Base-by-base conservation (phyloP, 1,140 invertebrate species). In the Himalopsyche phryganea region DNA sequence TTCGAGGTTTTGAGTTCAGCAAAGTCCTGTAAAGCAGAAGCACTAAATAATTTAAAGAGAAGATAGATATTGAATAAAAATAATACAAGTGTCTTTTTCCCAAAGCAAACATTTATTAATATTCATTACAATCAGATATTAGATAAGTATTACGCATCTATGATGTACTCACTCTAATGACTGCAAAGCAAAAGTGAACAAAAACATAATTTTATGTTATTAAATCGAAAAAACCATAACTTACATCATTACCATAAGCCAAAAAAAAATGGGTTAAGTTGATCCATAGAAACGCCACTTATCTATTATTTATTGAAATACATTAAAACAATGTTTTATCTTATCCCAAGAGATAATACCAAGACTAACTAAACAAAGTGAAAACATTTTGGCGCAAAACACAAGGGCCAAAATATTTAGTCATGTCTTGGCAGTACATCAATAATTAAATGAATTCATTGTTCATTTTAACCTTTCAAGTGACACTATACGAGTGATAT, bases 391-490 rank as follows among this genome's bases (percentile, higher is more conserved):
- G 65, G 58, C 64, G 66, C 28, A 35, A 13, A 36, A 68, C 58
- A 65, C 69, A 67, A 59, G 49, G 66, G 64, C 66, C 67, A 69
- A 71, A 69, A 66, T 71, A 77, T 78, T 75, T 77, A 78, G 74
- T 78, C 68, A 28, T 72, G 74, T 76, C 76, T 77, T 76, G 74
- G 75, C 74, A 73, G 73, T 75, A 76, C 73, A 72, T 71, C 74
- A 49, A 60, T 40, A 54, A 38, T 17, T n/a, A 60, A 42, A 38
- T 33, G n/a, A 44, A 33, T 57, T 56, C 59, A 53, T 58, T 61
- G 60, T 46, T 55, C 60, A 61, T 61, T 56, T 58, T 61, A 61
- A 61, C 60, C 50, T 38, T 35, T 42, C 19, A 54, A 61, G 53
- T 61, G 49, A 48, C 50, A 18, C 33, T 23, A 38, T 42, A 35